These are phyloP conservation scores for Gopherus flavomarginatus DNA, from an alignment of 2,113 vertebrate genomes.

Conservation along the genomic window DNA sequence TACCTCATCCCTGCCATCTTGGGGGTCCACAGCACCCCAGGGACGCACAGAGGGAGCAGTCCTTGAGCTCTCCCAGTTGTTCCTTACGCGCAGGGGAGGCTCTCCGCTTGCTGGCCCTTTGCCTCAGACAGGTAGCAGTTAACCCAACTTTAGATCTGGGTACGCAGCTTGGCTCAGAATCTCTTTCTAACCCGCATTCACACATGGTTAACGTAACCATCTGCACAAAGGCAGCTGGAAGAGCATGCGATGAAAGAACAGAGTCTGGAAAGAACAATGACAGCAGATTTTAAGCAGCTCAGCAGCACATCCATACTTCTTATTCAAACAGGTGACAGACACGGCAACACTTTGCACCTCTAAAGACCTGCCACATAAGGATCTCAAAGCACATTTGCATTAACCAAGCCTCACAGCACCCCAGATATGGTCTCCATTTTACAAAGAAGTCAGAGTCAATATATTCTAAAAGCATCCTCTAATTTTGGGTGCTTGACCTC, in stretches of 20 bases:
- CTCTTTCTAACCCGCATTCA: not conserved
- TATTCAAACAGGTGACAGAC: not conserved
- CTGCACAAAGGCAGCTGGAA: not conserved
- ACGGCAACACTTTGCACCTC: accelerated
- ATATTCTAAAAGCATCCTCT: not conserved
- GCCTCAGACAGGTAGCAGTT: not conserved
- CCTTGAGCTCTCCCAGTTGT: not conserved
- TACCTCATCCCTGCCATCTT: not conserved
- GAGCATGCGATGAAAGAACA: not conserved
- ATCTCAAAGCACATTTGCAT: not conserved
- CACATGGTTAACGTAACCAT: not conserved
- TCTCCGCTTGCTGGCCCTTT: not conserved
- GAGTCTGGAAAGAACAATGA: not conserved
- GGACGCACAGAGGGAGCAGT: not conserved
- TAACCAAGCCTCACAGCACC: not conserved
- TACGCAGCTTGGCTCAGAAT: not conserved
- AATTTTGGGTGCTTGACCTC: not conserved
- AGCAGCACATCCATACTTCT: not conserved
- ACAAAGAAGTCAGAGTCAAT: not conserved
- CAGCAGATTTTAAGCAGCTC: not conserved
- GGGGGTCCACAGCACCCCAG: not conserved
- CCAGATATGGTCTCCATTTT: not conserved
- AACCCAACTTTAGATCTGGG: not conserved
- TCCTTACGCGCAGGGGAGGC: not conserved
- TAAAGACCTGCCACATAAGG: not conserved